phyloP scores from a whole-genome alignment of 2,888 invertebrate species.

The Agriotes lineatus region DNA sequence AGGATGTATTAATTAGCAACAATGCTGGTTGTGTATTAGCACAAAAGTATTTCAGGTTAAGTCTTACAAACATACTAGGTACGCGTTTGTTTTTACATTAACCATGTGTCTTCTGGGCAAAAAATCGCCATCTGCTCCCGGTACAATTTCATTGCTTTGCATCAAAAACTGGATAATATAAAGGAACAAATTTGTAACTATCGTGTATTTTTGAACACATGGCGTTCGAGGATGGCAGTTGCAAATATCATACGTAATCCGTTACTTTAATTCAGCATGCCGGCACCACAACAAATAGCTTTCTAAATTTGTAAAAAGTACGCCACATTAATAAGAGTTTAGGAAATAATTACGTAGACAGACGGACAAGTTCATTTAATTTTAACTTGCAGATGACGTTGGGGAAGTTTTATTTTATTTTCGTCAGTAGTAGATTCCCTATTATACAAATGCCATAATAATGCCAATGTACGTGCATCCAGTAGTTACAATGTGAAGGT shows the following conservation, averaged over 20 bases:
- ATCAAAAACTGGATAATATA: background rate
- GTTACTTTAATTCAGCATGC: slow-evolving; percentile 13
- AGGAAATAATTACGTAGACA: slow-evolving; percentile 6
- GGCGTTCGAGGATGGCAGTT: slow-evolving; percentile 12
- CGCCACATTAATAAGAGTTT: slow-evolving; percentile 4
- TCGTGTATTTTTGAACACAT: slow-evolving; percentile 19
- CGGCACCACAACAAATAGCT: slow-evolving; percentile 4
- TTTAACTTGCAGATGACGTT: slow-evolving; percentile 15
- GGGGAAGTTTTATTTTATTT: slow-evolving; percentile 1
- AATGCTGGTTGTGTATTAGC: too few relatives aligned
- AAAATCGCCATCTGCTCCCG: background rate
- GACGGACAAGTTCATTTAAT: slow-evolving; percentile 4
- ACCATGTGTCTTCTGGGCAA: slow-evolving; percentile 6
- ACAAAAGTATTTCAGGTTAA: too few relatives aligned
- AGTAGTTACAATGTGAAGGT: background rate
- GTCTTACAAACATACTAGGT: too few relatives aligned
- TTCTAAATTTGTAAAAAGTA: slow-evolving; percentile 1
- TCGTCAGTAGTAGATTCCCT: slow-evolving; percentile 4
- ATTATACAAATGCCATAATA: slow-evolving; percentile 1
- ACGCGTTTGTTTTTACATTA: background rate
- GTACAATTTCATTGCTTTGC: slow-evolving; percentile 1
- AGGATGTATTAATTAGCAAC: too few relatives aligned
- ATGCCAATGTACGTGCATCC: slow-evolving; percentile 17
- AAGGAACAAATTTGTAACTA: slow-evolving; percentile 15
- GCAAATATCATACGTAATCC: slow-evolving; percentile 10